A percentile compares a stretch with the other conserved stretches of the same genome.
These are phyloP conservation scores for Elephantulus edwardii DNA, from an alignment of 2,113 vertebrate genomes.

Conservation along the genomic window DNA sequence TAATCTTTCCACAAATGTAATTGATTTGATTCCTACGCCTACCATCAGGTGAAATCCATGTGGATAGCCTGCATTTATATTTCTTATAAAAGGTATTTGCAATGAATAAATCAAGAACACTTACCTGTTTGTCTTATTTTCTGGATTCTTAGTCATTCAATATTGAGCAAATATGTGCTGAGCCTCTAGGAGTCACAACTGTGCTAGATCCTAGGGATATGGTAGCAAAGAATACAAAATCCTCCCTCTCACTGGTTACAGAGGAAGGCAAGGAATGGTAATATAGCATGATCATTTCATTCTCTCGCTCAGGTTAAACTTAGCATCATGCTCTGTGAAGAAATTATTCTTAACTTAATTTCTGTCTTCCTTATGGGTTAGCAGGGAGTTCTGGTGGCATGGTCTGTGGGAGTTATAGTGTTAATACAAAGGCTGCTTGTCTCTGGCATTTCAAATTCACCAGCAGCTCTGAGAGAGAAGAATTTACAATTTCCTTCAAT, in stretches of 20 bases:
- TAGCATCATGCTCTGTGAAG: background rate
- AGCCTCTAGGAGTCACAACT: background rate
- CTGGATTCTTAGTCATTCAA: background rate
- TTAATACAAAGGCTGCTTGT: too few relatives aligned
- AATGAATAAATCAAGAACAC: too few relatives aligned
- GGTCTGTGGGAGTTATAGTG: too few relatives aligned
- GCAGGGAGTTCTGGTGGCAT: too few relatives aligned
- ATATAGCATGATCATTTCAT: background rate
- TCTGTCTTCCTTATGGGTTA: background rate
- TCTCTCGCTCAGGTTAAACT: background rate
- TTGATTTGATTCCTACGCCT: too few relatives aligned
- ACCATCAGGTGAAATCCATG: too few relatives aligned
- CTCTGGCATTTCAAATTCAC: too few relatives aligned
- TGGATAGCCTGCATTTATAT: too few relatives aligned
- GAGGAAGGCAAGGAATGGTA: background rate
- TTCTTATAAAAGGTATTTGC: too few relatives aligned
- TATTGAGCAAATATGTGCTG: background rate
- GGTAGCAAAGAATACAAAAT: background rate
- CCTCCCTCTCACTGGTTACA: background rate
- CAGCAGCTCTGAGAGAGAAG: too few relatives aligned
- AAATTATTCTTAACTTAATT: background rate
- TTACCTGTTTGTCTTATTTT: background rate
- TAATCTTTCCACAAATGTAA: too few relatives aligned
- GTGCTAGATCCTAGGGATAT: background rate
- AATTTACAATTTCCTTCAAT: too few relatives aligned